Percentiles rank a stretch among this genome's conserved stretches.
Conservation (phyloP, 2,888 invertebrate species). For the Drosophila meridionalis region DNA sequence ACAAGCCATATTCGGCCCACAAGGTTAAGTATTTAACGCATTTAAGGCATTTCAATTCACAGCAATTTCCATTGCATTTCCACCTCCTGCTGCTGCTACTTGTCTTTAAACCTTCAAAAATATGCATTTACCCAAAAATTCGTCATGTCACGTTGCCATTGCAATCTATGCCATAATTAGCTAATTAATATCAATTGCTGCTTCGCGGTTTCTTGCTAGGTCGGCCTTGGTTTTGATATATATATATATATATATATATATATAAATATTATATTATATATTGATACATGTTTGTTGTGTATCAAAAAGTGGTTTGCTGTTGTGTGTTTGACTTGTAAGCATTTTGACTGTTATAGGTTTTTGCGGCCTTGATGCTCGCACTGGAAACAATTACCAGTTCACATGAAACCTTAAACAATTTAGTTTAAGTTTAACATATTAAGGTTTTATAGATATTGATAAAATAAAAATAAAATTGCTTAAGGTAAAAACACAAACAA, state of each 20-base stretch:
- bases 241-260: slow-evolving; percentile 17
- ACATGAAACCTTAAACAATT: not conserved
- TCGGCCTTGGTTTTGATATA: slow-evolving; percentile 4
- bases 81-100: not conserved
- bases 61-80: not conserved
- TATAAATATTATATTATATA: slow-evolving; percentile 19
- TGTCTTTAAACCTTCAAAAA: no score
- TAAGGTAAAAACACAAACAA: no score
- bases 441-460: no score
- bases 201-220: not conserved
- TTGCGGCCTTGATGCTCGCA: slow-evolving; percentile 43
- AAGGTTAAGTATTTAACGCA: slow-evolving; percentile 13
- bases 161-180: slow-evolving; percentile 67
- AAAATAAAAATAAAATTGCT: no score
- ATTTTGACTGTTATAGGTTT: slow-evolving; percentile 51
- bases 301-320: slow-evolving; percentile 57
- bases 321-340: slow-evolving; percentile 34
- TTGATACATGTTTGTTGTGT: not conserved
- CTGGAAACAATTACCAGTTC: slow-evolving; percentile 5
- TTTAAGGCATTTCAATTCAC: slow-evolving; percentile 7
- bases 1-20: slow-evolving; percentile 1
- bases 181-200: slow-evolving; percentile 72
- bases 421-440: no score
- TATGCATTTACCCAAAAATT: not conserved
- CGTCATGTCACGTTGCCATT: slow-evolving; percentile 38